Percentiles rank a stretch among this genome's conserved stretches.
phyloP scores from a whole-genome alignment of 2,888 invertebrate species.

The Pheosia tremula region DNA sequence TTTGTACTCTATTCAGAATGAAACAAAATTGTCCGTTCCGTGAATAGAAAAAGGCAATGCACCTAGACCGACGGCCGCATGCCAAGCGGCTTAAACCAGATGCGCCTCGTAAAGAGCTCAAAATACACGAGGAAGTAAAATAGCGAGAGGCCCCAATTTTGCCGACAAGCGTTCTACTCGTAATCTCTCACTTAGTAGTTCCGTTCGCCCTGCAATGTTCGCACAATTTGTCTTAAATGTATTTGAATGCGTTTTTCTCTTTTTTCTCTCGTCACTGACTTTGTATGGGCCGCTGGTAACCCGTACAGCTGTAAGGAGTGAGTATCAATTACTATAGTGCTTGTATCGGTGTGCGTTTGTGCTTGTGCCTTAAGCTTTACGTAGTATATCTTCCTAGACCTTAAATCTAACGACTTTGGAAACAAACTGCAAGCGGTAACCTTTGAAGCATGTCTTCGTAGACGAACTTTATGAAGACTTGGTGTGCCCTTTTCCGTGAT shows the following conservation, averaged over 20 bases:
- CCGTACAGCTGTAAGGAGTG: slow-evolving; percentile 88
- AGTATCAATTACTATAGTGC: slow-evolving; percentile 87
- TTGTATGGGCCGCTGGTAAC: slow-evolving; percentile 89
- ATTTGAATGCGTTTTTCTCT: slow-evolving; percentile 86
- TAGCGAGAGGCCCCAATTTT: slow-evolving; percentile 71
- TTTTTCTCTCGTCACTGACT: slow-evolving; percentile 87
- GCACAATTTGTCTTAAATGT: slow-evolving; percentile 85
- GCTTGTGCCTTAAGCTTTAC: slow-evolving; percentile 81
- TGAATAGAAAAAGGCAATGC: slow-evolving; percentile 75
- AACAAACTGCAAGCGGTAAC: slow-evolving; percentile 81
- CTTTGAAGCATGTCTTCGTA: slow-evolving; percentile 67
- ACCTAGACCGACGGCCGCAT: slow-evolving; percentile 63
- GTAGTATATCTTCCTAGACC: slow-evolving; percentile 78
- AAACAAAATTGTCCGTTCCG: slow-evolving; percentile 56
- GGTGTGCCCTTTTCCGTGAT: slow-evolving; percentile 57
- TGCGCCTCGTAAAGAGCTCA: slow-evolving; percentile 77
- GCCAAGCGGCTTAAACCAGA: slow-evolving; percentile 76
- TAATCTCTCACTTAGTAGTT: slow-evolving; percentile 85
- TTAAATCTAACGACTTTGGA: slow-evolving; percentile 56
- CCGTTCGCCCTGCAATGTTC: slow-evolving; percentile 85
- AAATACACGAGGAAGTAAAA: slow-evolving; percentile 78
- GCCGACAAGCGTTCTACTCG: slow-evolving; percentile 83
- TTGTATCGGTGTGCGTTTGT: slow-evolving; percentile 80
- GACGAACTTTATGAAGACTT: slow-evolving; percentile 60
- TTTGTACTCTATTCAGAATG: slow-evolving; percentile 44